phyloP scores from a whole-genome alignment of 2,888 invertebrate species.

The Lycophotia porphyrea region DNA sequence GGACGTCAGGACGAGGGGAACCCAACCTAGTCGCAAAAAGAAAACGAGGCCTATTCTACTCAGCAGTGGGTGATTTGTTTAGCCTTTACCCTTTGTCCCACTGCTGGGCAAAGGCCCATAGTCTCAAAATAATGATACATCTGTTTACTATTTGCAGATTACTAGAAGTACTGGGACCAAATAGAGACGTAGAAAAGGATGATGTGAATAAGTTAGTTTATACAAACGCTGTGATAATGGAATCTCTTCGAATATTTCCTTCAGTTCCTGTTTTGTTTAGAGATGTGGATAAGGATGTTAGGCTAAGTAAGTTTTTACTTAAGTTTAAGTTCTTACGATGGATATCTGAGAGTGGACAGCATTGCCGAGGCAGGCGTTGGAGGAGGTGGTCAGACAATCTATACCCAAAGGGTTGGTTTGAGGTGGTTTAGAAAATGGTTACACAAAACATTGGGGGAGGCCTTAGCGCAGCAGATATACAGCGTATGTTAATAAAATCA shows the following conservation, averaged over 20 bases:
- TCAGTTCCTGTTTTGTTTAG: background rate
- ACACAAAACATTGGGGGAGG: background rate
- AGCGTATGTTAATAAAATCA: background rate
- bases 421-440: background rate
- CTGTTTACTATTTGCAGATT: conserved; percentile 15
- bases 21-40: background rate
- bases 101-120: background rate
- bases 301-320: conserved; percentile 14
- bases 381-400: background rate
- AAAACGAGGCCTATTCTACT: background rate
- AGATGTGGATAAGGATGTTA: conserved; percentile 12
- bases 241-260: conserved; percentile 20
- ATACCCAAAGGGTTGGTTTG: background rate
- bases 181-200: conserved; percentile 39
- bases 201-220: conserved; percentile 29
- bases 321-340: background rate
- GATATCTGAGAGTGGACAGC: background rate
- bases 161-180: conserved; percentile 27
- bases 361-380: background rate
- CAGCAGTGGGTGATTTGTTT: background rate
- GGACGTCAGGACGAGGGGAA: background rate
- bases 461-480: background rate
- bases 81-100: background rate
- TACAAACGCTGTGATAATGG: conserved; percentile 35
- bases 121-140: background rate